phyloP scores from a whole-genome alignment of 1,140 invertebrate species.

The Drosophila virilis region DNA sequence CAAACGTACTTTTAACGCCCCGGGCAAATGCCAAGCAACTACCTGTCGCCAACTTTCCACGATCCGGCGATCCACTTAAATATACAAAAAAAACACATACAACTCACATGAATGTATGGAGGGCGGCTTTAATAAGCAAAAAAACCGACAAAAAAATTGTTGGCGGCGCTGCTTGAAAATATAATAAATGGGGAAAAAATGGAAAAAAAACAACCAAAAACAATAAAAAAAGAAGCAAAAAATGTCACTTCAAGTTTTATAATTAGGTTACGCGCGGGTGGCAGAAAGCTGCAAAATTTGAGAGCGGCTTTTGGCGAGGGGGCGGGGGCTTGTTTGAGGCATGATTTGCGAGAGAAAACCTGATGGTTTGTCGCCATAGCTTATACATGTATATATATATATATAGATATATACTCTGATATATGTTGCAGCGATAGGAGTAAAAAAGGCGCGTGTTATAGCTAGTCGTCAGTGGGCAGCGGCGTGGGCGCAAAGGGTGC shows the following conservation, averaged over 20 bases:
- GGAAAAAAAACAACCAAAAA: conserved; percentile 32
- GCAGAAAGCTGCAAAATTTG: conserved; percentile 46
- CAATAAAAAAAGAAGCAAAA: conserved; percentile 36
- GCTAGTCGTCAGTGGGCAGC: not conserved
- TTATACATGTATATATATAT: not conserved
- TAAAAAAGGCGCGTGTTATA: conserved; percentile 25
- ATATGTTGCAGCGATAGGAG: conserved; percentile 2
- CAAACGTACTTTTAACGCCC: not conserved
- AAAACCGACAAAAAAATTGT: conserved; percentile 15
- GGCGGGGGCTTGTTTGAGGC: not conserved
- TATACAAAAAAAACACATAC: not conserved
- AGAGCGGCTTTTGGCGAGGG: not conserved
- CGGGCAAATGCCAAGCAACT: conserved; percentile 6
- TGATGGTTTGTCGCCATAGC: not conserved
- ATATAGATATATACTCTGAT: conserved; percentile 1
- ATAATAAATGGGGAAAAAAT: conserved; percentile 14
- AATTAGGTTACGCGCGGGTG: conserved; percentile 75
- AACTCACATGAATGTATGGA: conserved; percentile 22
- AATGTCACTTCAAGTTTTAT: conserved; percentile 68
- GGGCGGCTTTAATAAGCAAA: conserved; percentile 43
- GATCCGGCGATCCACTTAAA: conserved; percentile 8
- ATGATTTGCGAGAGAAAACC: conserved; percentile 38
- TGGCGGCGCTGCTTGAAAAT: conserved; percentile 33
- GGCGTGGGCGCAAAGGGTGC: not conserved
- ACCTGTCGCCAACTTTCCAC: conserved; percentile 42